These are phyloP conservation scores for Cinclus mexicanus DNA, from an alignment of 2,113 vertebrate species.

Conservation along the genomic window DNA sequence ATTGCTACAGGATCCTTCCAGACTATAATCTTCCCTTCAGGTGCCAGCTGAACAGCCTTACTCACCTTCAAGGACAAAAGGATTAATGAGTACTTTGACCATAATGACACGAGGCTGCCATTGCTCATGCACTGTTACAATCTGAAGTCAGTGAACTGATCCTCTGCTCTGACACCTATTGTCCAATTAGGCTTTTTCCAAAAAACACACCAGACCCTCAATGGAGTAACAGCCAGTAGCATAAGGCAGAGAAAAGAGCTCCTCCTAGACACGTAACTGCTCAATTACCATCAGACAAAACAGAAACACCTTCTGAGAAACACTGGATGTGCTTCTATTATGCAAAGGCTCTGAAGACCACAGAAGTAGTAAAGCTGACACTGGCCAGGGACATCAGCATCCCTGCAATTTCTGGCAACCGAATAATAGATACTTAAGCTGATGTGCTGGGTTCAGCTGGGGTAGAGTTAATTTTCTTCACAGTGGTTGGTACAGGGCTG, in stretches of 20 bases:
- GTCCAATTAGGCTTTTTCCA: not conserved
- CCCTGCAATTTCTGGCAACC: not conserved
- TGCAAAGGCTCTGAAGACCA: not conserved
- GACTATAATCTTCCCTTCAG: not conserved
- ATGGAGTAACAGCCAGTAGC: not conserved
- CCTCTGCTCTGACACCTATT: not conserved
- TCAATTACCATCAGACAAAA: not conserved
- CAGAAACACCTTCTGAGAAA: not conserved
- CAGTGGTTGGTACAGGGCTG: not conserved
- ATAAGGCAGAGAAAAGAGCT: not conserved
- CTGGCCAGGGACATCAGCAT: not conserved
- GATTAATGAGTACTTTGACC: not conserved
- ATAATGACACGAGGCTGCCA: not conserved
- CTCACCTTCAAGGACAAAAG: not conserved
- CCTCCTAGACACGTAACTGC: not conserved
- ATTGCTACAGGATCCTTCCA: not conserved
- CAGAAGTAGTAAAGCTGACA: not conserved
- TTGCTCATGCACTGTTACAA: not conserved
- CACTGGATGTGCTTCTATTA: not conserved
- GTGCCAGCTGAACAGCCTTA: not conserved
- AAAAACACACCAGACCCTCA: rapidly evolving
- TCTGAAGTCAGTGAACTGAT: not conserved
- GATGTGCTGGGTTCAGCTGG: not conserved
- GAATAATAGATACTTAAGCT: not conserved
- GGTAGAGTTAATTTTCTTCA: not conserved